A percentile compares a stretch with the other conserved stretches of the same genome.
Conservation (phyloP, 2,888 invertebrate genomes). For the Drosophila testacea region DNA sequence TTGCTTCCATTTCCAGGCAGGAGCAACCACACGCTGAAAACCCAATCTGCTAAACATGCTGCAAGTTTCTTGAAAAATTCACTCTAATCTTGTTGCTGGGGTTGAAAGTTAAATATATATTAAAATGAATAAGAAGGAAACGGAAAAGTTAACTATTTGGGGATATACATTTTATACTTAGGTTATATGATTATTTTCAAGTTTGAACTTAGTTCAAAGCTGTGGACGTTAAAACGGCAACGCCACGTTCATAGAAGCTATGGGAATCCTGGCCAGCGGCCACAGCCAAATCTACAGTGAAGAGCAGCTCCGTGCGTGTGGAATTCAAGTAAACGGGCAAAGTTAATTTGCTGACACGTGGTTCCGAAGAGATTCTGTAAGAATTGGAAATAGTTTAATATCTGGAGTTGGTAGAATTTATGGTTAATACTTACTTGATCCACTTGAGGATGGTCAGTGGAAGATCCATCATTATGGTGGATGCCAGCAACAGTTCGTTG, state of each 20-base stretch:
- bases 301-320: conserved; percentile 96
- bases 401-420: neutral
- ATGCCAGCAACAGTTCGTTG: conserved; percentile 95
- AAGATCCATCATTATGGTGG: conserved; percentile 97
- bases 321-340: conserved; percentile 99
- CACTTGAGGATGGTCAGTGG: conserved; percentile 95
- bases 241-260: conserved; percentile 99
- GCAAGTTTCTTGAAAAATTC: neutral
- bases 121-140: neutral
- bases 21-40: neutral
- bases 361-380: conserved; percentile 84
- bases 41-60: conserved; percentile 23
- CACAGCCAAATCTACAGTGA: conserved; percentile 97
- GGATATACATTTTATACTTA: neutral
- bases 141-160: neutral
- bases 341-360: conserved; percentile 89
- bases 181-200: conserved; percentile 1
- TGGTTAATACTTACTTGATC: conserved; percentile 88
- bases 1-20: neutral
- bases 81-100: conserved; percentile 17
- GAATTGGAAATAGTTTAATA: conserved; percentile 19
- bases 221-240: conserved; percentile 97
- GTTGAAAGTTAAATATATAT: conserved; percentile 28
- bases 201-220: conserved; percentile 90
- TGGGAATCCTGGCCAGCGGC: conserved; percentile 96